These are phyloP conservation scores for Formicarius rufipectus DNA, from an alignment of 2,113 vertebrate species.

Conservation along the genomic window DNA sequence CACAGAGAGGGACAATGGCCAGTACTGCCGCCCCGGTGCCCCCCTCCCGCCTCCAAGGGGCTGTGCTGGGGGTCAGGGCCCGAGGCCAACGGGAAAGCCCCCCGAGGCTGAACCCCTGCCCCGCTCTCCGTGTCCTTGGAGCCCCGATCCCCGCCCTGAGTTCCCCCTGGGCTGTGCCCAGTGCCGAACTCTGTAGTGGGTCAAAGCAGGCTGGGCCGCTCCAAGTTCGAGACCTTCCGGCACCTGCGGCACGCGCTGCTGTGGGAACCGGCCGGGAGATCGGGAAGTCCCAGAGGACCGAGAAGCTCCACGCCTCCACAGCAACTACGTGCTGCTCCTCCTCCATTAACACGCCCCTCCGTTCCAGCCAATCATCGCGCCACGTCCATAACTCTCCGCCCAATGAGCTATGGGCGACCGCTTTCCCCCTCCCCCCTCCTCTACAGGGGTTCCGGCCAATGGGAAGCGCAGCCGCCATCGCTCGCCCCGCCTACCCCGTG, in stretches of 20 bases:
- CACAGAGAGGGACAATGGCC: not conserved
- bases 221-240: not conserved
- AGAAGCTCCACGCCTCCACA: rapidly evolving
- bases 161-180: not conserved
- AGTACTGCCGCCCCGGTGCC: not conserved
- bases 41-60: not conserved
- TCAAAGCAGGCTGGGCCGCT: not conserved
- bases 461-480: rapidly evolving
- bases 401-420: rapidly evolving
- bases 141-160: not conserved
- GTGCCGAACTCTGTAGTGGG: not conserved
- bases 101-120: no score
- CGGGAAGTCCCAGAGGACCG: no score
- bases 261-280: not conserved
- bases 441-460: not conserved
- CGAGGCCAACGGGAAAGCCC: not conserved
- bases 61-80: not conserved
- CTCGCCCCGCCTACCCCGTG: not conserved
- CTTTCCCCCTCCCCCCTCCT: no score
- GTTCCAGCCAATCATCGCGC: rapidly evolving
- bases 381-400: rapidly evolving
- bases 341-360: not conserved
- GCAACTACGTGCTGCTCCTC: rapidly evolving
- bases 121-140: not conserved
- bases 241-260: not conserved